Percentiles rank a stretch among this genome's conserved stretches.
phyloP scores from a whole-genome alignment of 2,797 vertebrate genomes.

The Galagoides demidoff region DNA sequence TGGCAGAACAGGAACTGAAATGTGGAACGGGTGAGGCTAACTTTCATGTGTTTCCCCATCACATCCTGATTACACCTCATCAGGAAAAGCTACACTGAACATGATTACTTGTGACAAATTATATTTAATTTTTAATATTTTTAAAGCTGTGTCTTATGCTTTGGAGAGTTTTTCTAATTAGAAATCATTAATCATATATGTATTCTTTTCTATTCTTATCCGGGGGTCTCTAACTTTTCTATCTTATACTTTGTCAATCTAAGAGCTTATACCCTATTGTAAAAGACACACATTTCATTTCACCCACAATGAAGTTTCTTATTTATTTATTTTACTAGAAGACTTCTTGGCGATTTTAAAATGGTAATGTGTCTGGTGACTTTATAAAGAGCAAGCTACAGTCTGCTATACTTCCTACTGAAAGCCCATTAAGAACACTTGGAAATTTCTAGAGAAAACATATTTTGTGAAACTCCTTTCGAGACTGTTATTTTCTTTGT shows the following conservation, averaged over 20 bases:
- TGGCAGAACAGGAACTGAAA: slow-evolving; percentile 12
- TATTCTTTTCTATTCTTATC: slow-evolving; percentile 51
- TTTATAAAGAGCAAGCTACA: not conserved
- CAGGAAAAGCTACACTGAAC: slow-evolving; percentile 71
- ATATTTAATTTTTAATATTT: slow-evolving; percentile 67
- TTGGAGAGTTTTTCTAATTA: slow-evolving; percentile 73
- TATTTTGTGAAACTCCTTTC: not conserved
- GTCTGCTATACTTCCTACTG: not conserved
- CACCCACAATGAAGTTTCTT: not conserved
- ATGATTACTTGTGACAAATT: slow-evolving; percentile 69
- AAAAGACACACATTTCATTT: not conserved
- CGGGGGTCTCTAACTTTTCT: slow-evolving; percentile 34
- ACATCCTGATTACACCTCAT: slow-evolving; percentile 73
- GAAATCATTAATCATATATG: slow-evolving; percentile 72
- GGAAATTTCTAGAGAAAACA: slow-evolving; percentile 6
- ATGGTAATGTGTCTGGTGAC: not conserved
- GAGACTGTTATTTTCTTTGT: not conserved
- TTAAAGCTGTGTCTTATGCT: slow-evolving; percentile 54
- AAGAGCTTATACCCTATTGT: not conserved
- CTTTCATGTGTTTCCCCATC: slow-evolving; percentile 48
- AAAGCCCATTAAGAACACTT: not conserved
- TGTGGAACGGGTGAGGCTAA: slow-evolving; percentile 12
- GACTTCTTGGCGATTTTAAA: slow-evolving; percentile 25
- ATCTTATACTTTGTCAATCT: not conserved
- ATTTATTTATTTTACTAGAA: not conserved